Evolutionary conservation across 1,140 invertebrate species (phyloP).

Genomic region (Drosophila pruinosa): DNA sequence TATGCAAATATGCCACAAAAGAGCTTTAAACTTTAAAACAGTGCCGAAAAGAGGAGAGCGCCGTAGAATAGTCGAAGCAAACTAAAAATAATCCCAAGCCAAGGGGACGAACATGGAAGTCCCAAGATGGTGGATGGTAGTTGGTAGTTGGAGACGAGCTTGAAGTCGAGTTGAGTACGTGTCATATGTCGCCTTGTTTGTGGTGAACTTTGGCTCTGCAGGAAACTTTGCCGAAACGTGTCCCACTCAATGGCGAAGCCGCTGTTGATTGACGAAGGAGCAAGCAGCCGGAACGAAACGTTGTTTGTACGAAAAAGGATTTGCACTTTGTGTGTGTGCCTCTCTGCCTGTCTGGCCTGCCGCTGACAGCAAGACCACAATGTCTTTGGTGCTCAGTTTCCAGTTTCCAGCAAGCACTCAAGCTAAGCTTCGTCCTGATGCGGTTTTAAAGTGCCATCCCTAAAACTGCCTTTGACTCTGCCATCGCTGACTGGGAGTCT

Average conservation of each 20-base stretch:
- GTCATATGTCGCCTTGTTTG: slow-evolving; percentile 76
- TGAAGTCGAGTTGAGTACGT: slow-evolving; percentile 61
- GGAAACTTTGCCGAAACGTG: slow-evolving; percentile 68
- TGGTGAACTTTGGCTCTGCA: slow-evolving; percentile 71
- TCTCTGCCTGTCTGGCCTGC: slow-evolving; percentile 41
- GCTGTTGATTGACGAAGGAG: slow-evolving; percentile 64
- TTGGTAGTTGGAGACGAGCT: not conserved
- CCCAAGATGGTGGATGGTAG: not conserved
- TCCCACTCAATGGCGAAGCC: slow-evolving; percentile 65
- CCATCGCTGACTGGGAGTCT: not conserved
- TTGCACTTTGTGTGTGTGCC: slow-evolving; percentile 36
- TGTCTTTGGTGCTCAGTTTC: slow-evolving; percentile 35
- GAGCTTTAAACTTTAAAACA: slow-evolving; percentile 79
- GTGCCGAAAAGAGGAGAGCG: slow-evolving; percentile 37
- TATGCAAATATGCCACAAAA: slow-evolving; percentile 77
- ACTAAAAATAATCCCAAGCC: slow-evolving; percentile 41
- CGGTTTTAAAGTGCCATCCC: slow-evolving; percentile 17
- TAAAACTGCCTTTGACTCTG: not conserved
- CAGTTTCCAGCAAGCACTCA: not conserved
- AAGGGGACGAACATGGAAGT: slow-evolving; percentile 6
- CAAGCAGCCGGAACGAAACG: slow-evolving; percentile 5
- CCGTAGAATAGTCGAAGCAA: slow-evolving; percentile 31
- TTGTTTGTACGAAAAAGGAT: slow-evolving; percentile 53
- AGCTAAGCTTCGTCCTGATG: not conserved
- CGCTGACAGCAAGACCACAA: slow-evolving; percentile 67